phyloP scores from a whole-genome alignment of 2,797 vertebrate species.

The Crenuchus spilurus region DNA sequence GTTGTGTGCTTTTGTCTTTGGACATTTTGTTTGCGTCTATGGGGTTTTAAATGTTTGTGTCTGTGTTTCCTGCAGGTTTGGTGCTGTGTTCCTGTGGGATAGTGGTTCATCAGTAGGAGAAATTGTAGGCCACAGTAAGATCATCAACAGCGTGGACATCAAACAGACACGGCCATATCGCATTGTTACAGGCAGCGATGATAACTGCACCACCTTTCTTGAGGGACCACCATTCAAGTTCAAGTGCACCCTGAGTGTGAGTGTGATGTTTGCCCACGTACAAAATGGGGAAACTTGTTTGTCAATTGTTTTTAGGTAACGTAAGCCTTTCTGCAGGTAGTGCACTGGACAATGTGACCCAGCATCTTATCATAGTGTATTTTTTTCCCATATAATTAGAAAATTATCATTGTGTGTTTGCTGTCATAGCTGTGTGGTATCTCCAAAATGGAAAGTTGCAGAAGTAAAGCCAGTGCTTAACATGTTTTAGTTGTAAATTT shows the following conservation, averaged over 20 bases:
- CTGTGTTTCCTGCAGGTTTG: slow-evolving; percentile 78
- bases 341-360: too few species aligned
- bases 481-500: too few species aligned
- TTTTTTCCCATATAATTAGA: too few species aligned
- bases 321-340: too few species aligned
- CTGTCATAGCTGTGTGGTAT: too few species aligned
- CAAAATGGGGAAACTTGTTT: too few species aligned
- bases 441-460: too few species aligned
- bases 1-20: slow-evolving; percentile 7
- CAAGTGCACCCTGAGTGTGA: slow-evolving; percentile 87
- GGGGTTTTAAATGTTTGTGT: neutral
- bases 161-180: slow-evolving; percentile 91
- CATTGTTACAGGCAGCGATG: slow-evolving; percentile 87
- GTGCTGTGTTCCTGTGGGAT: slow-evolving; percentile 93
- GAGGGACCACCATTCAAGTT: slow-evolving; percentile 96
- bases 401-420: too few species aligned
- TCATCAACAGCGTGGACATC: slow-evolving; percentile 92
- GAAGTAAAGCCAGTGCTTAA: too few species aligned
- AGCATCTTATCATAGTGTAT: too few species aligned
- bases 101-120: slow-evolving; percentile 91
- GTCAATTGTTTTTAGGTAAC: too few species aligned
- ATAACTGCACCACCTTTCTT: slow-evolving; percentile 84
- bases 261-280: slow-evolving; percentile 55
- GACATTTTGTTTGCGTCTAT: neutral
- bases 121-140: slow-evolving; percentile 87